A percentile compares a stretch with the other conserved stretches of the same genome.
Conservation (phyloP, 2,888 invertebrate species). For the Nephrocerus scutellatus region DNA sequence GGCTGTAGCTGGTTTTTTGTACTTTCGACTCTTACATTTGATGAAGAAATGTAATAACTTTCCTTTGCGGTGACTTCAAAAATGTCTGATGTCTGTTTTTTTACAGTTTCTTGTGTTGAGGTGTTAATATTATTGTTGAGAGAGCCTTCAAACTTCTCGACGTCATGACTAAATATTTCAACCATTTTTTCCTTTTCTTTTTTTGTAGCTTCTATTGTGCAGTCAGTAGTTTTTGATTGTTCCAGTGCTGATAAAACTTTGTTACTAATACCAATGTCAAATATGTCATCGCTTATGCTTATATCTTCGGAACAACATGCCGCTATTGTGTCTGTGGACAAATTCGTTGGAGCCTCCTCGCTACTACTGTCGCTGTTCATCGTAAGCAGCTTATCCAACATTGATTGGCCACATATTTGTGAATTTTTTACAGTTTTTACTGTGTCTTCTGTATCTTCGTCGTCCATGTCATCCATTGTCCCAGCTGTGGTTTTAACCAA, state of each 20-base stretch:
- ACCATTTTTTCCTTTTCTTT: no score
- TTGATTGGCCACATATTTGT: slow-evolving; percentile 38
- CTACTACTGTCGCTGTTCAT: slow-evolving; percentile 43
- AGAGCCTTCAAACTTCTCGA: no score
- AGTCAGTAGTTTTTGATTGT: slow-evolving; percentile 15
- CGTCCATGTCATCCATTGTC: slow-evolving; percentile 35
- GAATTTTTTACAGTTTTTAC: slow-evolving; percentile 31
- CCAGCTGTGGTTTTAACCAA: slow-evolving; percentile 16
- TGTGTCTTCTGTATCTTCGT: slow-evolving; percentile 42
- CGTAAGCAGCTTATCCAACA: slow-evolving; percentile 41
- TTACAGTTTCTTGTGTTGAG: neutral
- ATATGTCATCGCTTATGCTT: slow-evolving; percentile 41
- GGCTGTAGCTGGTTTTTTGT: slow-evolving; percentile 14
- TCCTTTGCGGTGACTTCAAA: slow-evolving; percentile 39
- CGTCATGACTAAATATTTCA: no score
- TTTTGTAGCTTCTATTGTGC: slow-evolving; percentile 11
- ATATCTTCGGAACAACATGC: slow-evolving; percentile 39
- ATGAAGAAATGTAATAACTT: slow-evolving; percentile 32
- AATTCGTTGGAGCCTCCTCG: slow-evolving; percentile 39
- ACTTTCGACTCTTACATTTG: slow-evolving; percentile 22
- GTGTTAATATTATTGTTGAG: neutral
- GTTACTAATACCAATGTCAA: no score
- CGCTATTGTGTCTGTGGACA: slow-evolving; percentile 40
- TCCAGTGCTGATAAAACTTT: no score
- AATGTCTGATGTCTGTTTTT: slow-evolving; percentile 17